Evolutionary conservation across 2,113 vertebrate species (phyloP).

Genomic region (Junco hyemalis): DNA sequence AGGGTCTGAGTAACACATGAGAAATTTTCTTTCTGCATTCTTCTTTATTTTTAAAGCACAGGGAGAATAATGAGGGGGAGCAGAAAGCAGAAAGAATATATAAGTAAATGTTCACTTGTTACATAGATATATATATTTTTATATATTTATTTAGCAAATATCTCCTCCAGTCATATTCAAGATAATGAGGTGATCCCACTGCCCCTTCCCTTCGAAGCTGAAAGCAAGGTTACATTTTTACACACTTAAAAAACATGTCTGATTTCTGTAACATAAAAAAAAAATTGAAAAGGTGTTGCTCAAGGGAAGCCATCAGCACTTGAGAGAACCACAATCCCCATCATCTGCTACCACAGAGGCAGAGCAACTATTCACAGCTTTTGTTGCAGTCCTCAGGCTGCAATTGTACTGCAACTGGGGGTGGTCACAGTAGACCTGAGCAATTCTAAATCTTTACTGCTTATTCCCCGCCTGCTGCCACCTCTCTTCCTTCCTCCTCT

Average conservation of each 20-base stretch:
- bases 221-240: constrained; percentile 15
- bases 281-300: constrained; percentile 5
- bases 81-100: neutral
- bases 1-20: neutral
- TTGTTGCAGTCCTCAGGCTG: constrained; percentile 59
- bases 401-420: constrained; percentile 53
- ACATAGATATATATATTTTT: neutral
- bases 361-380: constrained; percentile 59
- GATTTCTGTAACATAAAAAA: neutral
- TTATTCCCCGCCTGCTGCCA: neutral
- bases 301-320: constrained; percentile 54
- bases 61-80: neutral
- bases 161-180: neutral
- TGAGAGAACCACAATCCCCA: constrained; percentile 53
- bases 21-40: neutral
- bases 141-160: neutral
- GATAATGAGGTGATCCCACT: constrained; percentile 8
- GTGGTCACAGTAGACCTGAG: constrained; percentile 54
- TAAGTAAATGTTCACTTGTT: neutral
- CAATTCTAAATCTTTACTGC: constrained; percentile 48
- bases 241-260: constrained; percentile 22
- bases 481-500: constrained; percentile 15
- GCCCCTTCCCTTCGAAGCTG: neutral
- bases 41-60: neutral
- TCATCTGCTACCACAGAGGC: constrained; percentile 59